Evolutionary conservation across 2,888 invertebrate genomes (phyloP).

Genomic region (Rhorus exstirpatorius): DNA sequence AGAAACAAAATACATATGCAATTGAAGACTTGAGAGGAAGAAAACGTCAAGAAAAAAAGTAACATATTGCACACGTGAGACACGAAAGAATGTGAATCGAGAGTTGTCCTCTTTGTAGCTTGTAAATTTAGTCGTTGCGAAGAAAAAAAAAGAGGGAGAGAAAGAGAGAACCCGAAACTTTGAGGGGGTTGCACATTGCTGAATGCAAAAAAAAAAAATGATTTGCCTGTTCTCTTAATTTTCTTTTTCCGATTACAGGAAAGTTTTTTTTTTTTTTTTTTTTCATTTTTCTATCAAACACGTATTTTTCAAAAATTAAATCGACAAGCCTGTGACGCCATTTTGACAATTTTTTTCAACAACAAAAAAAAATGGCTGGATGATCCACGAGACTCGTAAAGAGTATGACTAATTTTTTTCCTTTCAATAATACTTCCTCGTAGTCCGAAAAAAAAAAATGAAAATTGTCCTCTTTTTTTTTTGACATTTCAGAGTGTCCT

Average conservation of each 20-base stretch:
- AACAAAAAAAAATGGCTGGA: too few relatives aligned
- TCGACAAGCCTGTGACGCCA: too few relatives aligned
- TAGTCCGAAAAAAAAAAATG: too few relatives aligned
- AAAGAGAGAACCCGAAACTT: slow-evolving; percentile 41
- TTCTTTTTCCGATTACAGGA: background rate
- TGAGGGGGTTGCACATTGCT: slow-evolving; percentile 4
- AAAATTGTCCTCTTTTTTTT: too few relatives aligned
- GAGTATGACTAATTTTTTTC: too few relatives aligned
- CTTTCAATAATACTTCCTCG: too few relatives aligned
- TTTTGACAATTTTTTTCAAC: too few relatives aligned
- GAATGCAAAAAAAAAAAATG: slow-evolving; percentile 6
- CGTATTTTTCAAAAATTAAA: too few relatives aligned
- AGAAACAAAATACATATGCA: slow-evolving; percentile 10
- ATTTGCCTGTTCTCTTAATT: slow-evolving; percentile 13
- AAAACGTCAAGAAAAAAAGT: slow-evolving; percentile 61
- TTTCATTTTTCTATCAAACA: too few relatives aligned
- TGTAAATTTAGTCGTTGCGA: slow-evolving; percentile 77
- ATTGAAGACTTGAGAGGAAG: slow-evolving; percentile 62
- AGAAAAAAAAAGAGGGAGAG: slow-evolving; percentile 13
- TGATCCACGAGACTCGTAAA: too few relatives aligned
- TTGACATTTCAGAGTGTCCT: too few relatives aligned
- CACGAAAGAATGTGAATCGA: slow-evolving; percentile 62
- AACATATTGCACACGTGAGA: slow-evolving; percentile 50
- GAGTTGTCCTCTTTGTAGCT: slow-evolving; percentile 77
- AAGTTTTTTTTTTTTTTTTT: too few relatives aligned